Conservation (phyloP, 2,888 invertebrate genomes). For the Zootermopsis nevadensis region DNA sequence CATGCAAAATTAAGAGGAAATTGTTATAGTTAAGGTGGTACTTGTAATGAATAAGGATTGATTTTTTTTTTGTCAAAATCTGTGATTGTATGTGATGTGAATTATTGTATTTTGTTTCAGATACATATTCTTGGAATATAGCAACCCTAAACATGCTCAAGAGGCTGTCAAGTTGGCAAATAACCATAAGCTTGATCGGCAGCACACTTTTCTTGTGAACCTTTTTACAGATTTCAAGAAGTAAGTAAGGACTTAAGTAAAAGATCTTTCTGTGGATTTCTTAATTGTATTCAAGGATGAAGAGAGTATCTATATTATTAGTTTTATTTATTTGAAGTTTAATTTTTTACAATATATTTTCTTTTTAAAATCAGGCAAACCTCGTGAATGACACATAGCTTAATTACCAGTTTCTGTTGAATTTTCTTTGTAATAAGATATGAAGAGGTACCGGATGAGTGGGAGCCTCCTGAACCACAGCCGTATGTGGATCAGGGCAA, state of each 20-base stretch:
- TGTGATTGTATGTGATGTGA: too few species aligned
- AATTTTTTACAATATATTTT: too few species aligned
- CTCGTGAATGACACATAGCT: too few species aligned
- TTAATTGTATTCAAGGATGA: too few species aligned
- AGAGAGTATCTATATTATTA: too few species aligned
- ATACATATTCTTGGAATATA: conserved; percentile 93
- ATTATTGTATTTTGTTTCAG: conserved; percentile 58
- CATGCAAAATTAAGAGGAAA: too few species aligned
- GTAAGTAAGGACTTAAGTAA: conserved; percentile 65
- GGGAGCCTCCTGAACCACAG: conserved; percentile 90
- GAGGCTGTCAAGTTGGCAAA: conserved; percentile 91
- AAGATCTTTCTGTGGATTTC: too few species aligned
- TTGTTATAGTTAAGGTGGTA: too few species aligned
- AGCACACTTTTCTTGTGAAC: conserved; percentile 93
- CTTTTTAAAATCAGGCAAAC: too few species aligned
- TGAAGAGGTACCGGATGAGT: conserved; percentile 89
- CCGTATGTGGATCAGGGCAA: conserved; percentile 94
- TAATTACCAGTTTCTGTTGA: background rate
- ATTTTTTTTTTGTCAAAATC: too few species aligned
- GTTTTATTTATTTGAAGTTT: too few species aligned
- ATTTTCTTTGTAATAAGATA: conserved; percentile 67
- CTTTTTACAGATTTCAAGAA: conserved; percentile 96
- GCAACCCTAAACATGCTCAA: conserved; percentile 82
- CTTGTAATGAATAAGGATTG: too few species aligned
- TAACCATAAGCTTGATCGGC: conserved; percentile 95